phyloP scores from a whole-genome alignment of 2,888 invertebrate species.

The Parapristionchus giblindavisi region DNA sequence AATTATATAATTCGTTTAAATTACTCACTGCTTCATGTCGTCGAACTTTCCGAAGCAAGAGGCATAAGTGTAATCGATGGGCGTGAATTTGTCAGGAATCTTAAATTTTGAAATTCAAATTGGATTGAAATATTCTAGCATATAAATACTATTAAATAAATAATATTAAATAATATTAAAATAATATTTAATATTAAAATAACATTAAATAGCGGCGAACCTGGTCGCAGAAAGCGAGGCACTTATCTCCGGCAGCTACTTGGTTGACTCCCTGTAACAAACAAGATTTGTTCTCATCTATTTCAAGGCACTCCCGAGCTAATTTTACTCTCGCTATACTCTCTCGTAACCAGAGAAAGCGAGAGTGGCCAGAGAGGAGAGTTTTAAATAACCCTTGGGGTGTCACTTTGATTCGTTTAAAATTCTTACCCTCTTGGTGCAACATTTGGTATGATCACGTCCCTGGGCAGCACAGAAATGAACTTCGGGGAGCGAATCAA shows the following conservation, averaged over 20 bases:
- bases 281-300: too few relatives aligned
- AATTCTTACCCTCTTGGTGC: background rate
- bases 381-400: too few relatives aligned
- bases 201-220: too few relatives aligned
- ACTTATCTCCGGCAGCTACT: constrained; percentile 28
- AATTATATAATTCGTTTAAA: too few relatives aligned
- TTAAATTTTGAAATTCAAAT: constrained; percentile 1
- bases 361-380: too few relatives aligned
- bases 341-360: too few relatives aligned
- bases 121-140: background rate
- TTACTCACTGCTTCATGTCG: constrained; percentile 25
- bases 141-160: too few relatives aligned
- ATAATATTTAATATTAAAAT: too few relatives aligned
- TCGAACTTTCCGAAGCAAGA: constrained; percentile 32
- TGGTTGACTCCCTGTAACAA: constrained; percentile 13
- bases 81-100: constrained; percentile 32
- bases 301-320: too few relatives aligned
- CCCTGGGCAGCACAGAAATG: constrained; percentile 36
- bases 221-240: constrained; percentile 36
- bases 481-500: constrained; percentile 28
- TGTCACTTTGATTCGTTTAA: too few relatives aligned
- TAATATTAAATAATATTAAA: too few relatives aligned
- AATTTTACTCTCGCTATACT: too few relatives aligned
- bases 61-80: constrained; percentile 19
- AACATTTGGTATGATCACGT: constrained; percentile 25